Percentiles rank a stretch among this genome's conserved stretches.
These are phyloP conservation scores for Barypeithes pellucidus DNA, from an alignment of 2,888 invertebrate species.

Conservation along the genomic window DNA sequence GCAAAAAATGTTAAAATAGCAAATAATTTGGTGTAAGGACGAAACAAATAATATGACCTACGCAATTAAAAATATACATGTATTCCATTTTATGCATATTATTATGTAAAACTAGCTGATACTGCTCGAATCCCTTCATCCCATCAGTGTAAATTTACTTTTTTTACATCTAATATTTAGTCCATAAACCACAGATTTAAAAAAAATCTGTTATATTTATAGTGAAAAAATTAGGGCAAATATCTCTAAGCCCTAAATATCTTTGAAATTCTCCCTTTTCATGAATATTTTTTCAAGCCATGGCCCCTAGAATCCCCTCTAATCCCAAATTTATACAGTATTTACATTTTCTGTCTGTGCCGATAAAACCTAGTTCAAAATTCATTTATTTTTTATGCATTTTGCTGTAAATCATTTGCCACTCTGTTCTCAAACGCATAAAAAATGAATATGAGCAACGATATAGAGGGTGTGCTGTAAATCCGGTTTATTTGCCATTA, in stretches of 20 bases:
- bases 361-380: constrained; percentile 19
- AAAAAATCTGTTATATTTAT: neutral
- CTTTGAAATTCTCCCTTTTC: constrained; percentile 19
- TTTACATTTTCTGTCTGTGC: constrained; percentile 39
- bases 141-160: neutral
- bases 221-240: neutral
- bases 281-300: constrained; percentile 36
- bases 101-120: no score
- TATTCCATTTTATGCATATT: no score
- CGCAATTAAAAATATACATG: no score
- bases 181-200: neutral
- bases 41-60: neutral
- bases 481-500: no score
- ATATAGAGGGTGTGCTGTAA: neutral
- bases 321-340: constrained; percentile 39
- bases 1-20: no score
- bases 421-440: neutral
- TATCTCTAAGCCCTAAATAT: constrained; percentile 15
- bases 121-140: no score
- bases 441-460: neutral
- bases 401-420: constrained; percentile 3
- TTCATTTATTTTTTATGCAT: constrained; percentile 23
- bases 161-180: no score
- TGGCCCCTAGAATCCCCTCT: constrained; percentile 25
- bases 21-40: neutral